phyloP scores from a whole-genome alignment of 2,113 vertebrate species.

The Halichoerus grypus region DNA sequence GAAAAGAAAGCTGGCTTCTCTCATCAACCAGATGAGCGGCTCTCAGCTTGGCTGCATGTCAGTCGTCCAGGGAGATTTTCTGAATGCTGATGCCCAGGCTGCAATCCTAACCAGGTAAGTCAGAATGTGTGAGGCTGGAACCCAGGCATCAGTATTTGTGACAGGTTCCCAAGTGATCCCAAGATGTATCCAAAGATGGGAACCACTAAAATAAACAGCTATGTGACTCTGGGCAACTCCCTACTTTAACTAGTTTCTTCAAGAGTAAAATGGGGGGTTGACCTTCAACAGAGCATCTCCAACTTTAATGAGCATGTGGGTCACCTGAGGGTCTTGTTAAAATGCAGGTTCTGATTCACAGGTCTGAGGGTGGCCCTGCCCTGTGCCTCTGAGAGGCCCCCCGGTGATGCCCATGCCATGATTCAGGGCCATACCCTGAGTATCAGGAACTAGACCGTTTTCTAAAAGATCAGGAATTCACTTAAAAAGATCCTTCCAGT shows the following conservation, averaged over 20 bases:
- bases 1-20: not conserved
- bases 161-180: not conserved
- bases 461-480: constrained; percentile 16
- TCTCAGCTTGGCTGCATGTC: not conserved
- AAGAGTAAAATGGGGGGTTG: not conserved
- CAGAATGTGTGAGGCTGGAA: not conserved
- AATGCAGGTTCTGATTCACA: not conserved
- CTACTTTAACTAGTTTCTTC: not conserved
- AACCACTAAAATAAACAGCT: not conserved
- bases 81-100: not conserved
- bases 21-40: not conserved
- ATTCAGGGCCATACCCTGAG: not conserved
- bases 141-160: not conserved
- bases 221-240: not conserved
- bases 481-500: not conserved
- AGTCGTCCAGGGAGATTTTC: not conserved
- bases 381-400: not conserved
- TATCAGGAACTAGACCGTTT: not conserved
- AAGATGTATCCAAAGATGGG: not conserved
- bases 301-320: not conserved
- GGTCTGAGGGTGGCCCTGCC: not conserved
- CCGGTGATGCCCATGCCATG: not conserved
- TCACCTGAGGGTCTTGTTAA: not conserved
- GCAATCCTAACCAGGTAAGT: not conserved
- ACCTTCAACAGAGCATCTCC: not conserved